Conservation (phyloP, 1,140 invertebrate genomes). For the Aphelenchoides avenae region DNA sequence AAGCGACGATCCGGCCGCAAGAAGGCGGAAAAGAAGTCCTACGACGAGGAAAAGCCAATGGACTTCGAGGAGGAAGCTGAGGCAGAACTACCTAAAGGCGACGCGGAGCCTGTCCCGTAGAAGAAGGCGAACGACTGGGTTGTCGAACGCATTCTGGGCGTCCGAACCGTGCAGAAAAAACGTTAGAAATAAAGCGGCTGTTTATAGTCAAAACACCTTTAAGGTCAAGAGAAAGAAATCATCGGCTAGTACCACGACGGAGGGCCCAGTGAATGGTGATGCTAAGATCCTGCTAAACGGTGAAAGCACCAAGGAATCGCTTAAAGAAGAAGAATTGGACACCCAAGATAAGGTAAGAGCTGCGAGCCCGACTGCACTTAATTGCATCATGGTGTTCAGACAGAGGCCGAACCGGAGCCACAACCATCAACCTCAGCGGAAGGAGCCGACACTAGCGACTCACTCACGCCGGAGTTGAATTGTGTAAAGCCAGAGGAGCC, state of each 20-base stretch:
- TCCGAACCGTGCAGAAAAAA: conserved; percentile 26
- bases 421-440: conserved; percentile 8
- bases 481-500: background rate
- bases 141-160: conserved; percentile 49
- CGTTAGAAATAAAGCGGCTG: background rate
- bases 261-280: conserved; percentile 14
- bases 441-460: background rate
- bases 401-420: background rate
- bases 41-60: conserved; percentile 28
- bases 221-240: no score
- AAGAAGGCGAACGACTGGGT: conserved; percentile 26
- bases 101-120: background rate
- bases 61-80: conserved; percentile 1
- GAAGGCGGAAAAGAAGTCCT: conserved; percentile 31
- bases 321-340: background rate
- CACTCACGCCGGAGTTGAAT: no score
- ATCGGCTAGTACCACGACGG: no score
- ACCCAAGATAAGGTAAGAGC: conserved; percentile 13
- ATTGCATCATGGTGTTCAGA: no score
- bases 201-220: background rate
- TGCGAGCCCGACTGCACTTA: no score
- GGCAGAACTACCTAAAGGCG: background rate
- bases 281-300: no score
- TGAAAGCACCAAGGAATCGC: background rate
- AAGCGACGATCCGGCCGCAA: conserved; percentile 38